phyloP scores from a whole-genome alignment of 1,140 invertebrate genomes.

The Theocolax elegans region DNA sequence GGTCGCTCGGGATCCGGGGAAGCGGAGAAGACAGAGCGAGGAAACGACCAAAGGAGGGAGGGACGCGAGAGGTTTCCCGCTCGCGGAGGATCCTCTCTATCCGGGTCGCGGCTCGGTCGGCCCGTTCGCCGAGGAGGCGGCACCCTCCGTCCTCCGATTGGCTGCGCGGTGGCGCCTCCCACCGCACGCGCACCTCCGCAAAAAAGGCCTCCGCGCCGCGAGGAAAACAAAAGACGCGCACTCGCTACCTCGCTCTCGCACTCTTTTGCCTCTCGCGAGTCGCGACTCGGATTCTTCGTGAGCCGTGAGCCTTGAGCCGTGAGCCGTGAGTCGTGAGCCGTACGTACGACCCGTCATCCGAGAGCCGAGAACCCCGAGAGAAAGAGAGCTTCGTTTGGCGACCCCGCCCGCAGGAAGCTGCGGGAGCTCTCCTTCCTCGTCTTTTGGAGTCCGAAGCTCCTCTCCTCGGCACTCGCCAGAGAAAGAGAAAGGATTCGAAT shows the following conservation, averaged over 20 bases:
- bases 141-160: conserved; percentile 53
- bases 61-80: neutral
- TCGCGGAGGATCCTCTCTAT: no score
- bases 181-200: conserved; percentile 58
- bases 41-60: neutral
- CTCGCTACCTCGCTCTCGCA: no score
- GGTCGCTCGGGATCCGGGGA: no score
- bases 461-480: neutral
- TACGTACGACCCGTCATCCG: no score
- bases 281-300: no score
- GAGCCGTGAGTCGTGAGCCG: no score
- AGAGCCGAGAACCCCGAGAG: conserved; percentile 39
- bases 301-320: no score
- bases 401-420: neutral
- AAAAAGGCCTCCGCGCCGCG: conserved; percentile 52
- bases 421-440: no score
- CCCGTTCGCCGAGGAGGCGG: conserved; percentile 49
- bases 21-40: no score
- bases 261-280: no score
- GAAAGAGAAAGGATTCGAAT: neutral
- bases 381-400: conserved; percentile 44
- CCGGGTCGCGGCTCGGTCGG: neutral
- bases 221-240: no score
- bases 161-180: conserved; percentile 57
- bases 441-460: no score